Evolutionary conservation across 2,113 vertebrate species (phyloP), one percentile per base, ranked within the genome.

Genomic region (Falcunculus frontatus): DNA sequence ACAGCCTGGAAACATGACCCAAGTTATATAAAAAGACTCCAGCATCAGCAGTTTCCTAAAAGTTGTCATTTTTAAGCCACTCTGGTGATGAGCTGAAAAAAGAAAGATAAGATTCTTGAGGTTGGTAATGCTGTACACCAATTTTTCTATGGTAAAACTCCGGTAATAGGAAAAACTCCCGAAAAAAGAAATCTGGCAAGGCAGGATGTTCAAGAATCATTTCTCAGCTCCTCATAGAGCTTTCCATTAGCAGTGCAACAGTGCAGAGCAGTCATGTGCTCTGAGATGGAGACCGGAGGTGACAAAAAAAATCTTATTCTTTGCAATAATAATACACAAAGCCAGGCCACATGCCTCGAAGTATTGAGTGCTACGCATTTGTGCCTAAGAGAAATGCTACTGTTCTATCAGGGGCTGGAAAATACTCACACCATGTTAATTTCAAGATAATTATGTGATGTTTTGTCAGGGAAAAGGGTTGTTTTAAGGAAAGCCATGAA

Each of bases 221-320:
- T 88, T 88, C 65, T 89, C 44, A 52, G 29, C 37, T 87, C 37
- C 57, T 92, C 0, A 0, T 59, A 83, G 70, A 67, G 25, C 37
- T 65, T 53, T 64, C 35, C 25, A 20, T 79, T 79, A 83, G 18
- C 67, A 87, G 47, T 42, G 37, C 39, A 57, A 57, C 50, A 59
- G 26, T 32, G 33, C 37, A 21, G 64, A 59, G 35, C 2, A 4
- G 25, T 84, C 0, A 3, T 49, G 21, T 0, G 0, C 55, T 68
- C 81, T 41, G 87, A 91, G 62, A 30, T 53, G 83, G 42, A 69
- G 79, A 63, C n/a, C 1, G 0, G 30, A 77, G 41, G 70, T 91
- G 78, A 80, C 78, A 62, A 90, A 85, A 85, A 89, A 85, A 9
- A 26, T 50, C 50, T 69, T 80, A 39, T 18, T 93, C 26, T 74